Conservation (phyloP, 1,140 invertebrate genomes). For the Drosophila gunungcola region DNA sequence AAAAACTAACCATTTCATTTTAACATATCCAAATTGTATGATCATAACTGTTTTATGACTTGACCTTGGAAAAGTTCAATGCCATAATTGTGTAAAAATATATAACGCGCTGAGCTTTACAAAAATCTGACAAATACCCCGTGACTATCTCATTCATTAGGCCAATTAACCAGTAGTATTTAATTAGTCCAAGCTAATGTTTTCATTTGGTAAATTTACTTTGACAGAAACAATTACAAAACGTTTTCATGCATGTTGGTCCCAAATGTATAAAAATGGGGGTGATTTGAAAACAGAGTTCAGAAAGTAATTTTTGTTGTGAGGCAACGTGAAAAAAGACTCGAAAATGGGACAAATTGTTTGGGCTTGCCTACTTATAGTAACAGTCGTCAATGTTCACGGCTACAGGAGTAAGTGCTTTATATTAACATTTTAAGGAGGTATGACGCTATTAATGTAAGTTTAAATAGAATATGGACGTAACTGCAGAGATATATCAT, state of each 20-base stretch:
- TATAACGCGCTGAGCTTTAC: not conserved
- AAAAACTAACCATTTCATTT: too few species aligned
- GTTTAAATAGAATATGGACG: slow-evolving; percentile 12
- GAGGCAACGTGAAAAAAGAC: not conserved
- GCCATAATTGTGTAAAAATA: too few species aligned
- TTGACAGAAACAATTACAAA: slow-evolving; percentile 17
- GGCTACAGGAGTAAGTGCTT: slow-evolving; percentile 3
- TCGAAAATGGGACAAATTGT: not conserved
- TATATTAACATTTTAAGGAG: too few species aligned
- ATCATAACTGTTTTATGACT: not conserved
- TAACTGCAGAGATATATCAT: slow-evolving; percentile 14
- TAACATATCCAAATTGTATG: too few species aligned
- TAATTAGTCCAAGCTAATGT: slow-evolving; percentile 26
- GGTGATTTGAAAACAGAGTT: not conserved
- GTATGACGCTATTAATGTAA: too few species aligned
- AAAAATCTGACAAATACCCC: slow-evolving; percentile 8
- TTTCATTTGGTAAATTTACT: slow-evolving; percentile 33
- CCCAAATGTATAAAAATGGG: slow-evolving; percentile 21
- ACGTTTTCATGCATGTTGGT: slow-evolving; percentile 7
- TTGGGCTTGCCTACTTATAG: slow-evolving; percentile 8
- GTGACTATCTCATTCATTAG: slow-evolving; percentile 1
- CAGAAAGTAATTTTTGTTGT: not conserved
- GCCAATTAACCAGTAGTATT: slow-evolving; percentile 12
- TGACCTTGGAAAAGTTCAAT: slow-evolving; percentile 2
- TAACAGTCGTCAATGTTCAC: not conserved